A percentile compares a stretch with the other conserved stretches of the same genome.
Evolutionary conservation across 2,797 vertebrate genomes (phyloP).

Genomic region (Dallia pectoralis): DNA sequence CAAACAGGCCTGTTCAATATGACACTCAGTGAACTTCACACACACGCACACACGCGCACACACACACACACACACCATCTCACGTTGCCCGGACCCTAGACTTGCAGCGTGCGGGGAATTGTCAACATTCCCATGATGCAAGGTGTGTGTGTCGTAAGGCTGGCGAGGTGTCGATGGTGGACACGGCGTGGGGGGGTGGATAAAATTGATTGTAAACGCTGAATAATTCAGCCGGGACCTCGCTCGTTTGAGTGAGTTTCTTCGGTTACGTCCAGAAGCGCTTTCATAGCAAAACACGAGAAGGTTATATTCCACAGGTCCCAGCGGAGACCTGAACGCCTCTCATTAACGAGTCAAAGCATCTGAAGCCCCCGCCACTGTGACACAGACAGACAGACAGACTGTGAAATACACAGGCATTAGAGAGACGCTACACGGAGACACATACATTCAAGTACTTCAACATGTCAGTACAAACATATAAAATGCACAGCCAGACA

Average conservation of each 20-base stretch:
- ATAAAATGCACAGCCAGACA: neutral
- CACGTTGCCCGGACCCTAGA: slow-evolving; percentile 61
- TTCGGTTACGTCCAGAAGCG: slow-evolving; percentile 82
- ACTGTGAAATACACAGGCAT: slow-evolving; percentile 35
- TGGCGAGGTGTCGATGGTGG: slow-evolving; percentile 38
- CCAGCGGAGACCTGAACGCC: slow-evolving; percentile 64
- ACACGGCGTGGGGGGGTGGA: slow-evolving; percentile 25
- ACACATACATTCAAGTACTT: neutral
- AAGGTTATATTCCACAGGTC: slow-evolving; percentile 75
- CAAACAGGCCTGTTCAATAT: neutral
- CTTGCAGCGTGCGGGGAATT: slow-evolving; percentile 67
- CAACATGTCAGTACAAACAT: too few relatives aligned
- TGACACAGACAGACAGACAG: slow-evolving; percentile 1
- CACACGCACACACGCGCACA: slow-evolving; percentile 1
- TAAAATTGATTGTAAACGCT: slow-evolving; percentile 81
- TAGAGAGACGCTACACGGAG: slow-evolving; percentile 40
- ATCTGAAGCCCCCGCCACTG: slow-evolving; percentile 49
- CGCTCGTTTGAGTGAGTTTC: slow-evolving; percentile 77
- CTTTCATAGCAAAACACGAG: slow-evolving; percentile 82
- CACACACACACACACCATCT: slow-evolving; percentile 45
- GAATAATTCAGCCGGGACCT: slow-evolving; percentile 78
- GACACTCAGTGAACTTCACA: slow-evolving; percentile 27
- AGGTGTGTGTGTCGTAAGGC: neutral
- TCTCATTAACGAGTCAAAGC: slow-evolving; percentile 71
- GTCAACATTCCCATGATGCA: slow-evolving; percentile 78